These are phyloP conservation scores for Electrophaes corylata DNA, from an alignment of 2,888 invertebrate genomes.

Conservation along the genomic window DNA sequence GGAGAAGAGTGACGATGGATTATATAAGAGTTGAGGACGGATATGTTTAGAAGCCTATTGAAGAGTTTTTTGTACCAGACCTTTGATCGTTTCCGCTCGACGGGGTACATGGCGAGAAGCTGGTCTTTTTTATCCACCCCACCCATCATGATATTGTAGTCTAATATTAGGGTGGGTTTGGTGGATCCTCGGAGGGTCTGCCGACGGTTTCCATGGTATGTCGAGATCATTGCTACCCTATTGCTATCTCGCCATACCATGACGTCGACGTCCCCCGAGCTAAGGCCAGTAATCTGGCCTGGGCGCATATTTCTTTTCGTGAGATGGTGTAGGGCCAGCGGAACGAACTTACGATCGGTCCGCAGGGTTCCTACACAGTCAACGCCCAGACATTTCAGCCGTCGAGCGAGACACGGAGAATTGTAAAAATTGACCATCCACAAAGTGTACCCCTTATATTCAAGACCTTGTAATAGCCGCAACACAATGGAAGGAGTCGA, in stretches of 20 bases:
- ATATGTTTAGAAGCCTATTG: conserved; percentile 27
- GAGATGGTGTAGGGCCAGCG: conserved; percentile 16
- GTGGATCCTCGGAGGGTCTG: conserved; percentile 10
- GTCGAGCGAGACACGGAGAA: conserved; percentile 41
- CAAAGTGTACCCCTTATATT: conserved; percentile 39
- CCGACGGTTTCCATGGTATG: conserved; percentile 28
- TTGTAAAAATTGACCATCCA: conserved; percentile 47
- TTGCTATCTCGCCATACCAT: conserved; percentile 30
- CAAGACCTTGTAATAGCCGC: conserved; percentile 33
- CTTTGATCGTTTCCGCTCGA: conserved; percentile 37
- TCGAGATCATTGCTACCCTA: conserved; percentile 27
- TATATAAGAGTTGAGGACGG: conserved; percentile 30
- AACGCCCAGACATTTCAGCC: conserved; percentile 37
- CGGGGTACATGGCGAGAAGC: conserved; percentile 37
- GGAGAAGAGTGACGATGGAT: conserved; percentile 9
- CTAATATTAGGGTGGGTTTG: conserved; percentile 33
- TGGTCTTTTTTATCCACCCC: conserved; percentile 40
- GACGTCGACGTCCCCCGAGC: conserved; percentile 25
- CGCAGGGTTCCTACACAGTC: conserved; percentile 42
- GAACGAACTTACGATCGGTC: conserved; percentile 19
- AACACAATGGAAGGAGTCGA: conserved; percentile 17
- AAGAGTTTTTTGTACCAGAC: conserved; percentile 46
- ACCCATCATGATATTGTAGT: conserved; percentile 35
- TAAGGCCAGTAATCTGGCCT: conserved; percentile 21
- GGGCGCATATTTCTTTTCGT: conserved; percentile 12